Evolutionary conservation across 2,888 invertebrate genomes (phyloP), one percentile per base, ranked within the genome.

Genomic region (Chorisops tibialis): DNA sequence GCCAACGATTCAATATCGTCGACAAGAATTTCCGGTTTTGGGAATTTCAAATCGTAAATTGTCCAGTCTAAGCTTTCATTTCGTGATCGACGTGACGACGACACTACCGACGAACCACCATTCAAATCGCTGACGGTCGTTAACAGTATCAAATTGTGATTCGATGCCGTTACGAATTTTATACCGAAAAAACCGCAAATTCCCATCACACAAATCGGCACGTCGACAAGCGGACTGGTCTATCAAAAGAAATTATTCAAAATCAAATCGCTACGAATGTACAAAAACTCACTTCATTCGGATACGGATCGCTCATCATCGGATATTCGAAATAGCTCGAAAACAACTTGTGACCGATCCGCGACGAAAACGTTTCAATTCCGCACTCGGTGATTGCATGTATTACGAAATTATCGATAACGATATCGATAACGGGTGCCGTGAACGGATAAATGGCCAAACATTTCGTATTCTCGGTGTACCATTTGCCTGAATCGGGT

Each of bases 361-460:
- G 79, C 19, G 85, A 79, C 0, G 89, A 89, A 70, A 90, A 91
- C 0, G 88, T 86, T 75, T 91, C 90, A 43, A 91, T 79, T 0
- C 90, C 89, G 61, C 85, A 86, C 65, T 86, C 86, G 0, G 89
- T 89, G 16, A 90, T 76, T 0, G 88, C 89, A 72, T 89, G 89
- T n/a, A 88, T 73, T 50, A 85, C 82, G 64, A 84, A 84, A 67
- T 85, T 82, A 69, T 88, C 88, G 65, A 89, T 79, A 30, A 83
- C 82, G 35, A 89, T 82, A 70, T 84, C 81, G 65, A 83, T 79
- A 16, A 89, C 85, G 3, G 86, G 85, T 1, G 88, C 85, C 1
- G 89, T 89, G 67, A 89, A 88, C 3, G 86, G 86, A 73, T 89
- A 90, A 43, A 81, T 81, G 12, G 85, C 83, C 19, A 87, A 81